Evolutionary conservation across 2,113 vertebrate species (phyloP).

Genomic region (Oryzias melastigma): DNA sequence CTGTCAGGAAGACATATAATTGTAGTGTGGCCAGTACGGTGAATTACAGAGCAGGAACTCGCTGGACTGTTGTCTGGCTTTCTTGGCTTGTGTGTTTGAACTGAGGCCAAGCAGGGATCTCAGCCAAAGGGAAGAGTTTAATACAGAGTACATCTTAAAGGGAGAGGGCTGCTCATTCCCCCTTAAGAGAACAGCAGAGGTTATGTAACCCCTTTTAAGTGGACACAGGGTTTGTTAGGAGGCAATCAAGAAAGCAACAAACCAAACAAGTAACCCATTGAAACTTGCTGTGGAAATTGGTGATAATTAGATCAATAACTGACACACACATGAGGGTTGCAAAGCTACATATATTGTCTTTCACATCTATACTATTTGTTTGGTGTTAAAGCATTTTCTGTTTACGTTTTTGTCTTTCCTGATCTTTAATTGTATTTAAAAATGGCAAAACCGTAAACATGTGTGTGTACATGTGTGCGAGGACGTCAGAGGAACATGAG

Average conservation of each 20-base stretch:
- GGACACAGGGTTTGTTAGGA: conserved; percentile 56
- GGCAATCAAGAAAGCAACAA: conserved; percentile 31
- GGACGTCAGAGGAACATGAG: neutral
- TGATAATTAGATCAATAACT: conserved; percentile 17
- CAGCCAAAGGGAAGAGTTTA: conserved; percentile 67
- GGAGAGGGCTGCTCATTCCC: conserved; percentile 41
- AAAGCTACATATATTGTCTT: conserved; percentile 1
- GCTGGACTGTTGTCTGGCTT: conserved; percentile 26
- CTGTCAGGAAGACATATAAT: conserved; percentile 16
- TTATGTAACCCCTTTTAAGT: conserved; percentile 68
- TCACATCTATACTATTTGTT: conserved; percentile 4
- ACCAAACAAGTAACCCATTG: conserved; percentile 34
- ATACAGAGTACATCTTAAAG: conserved; percentile 51
- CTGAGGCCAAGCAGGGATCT: conserved; percentile 53
- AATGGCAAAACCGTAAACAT: no score
- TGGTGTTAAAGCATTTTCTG: conserved; percentile 4
- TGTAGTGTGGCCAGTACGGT: conserved; percentile 13
- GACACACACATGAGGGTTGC: neutral
- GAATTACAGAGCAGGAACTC: conserved; percentile 29
- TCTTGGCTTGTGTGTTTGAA: conserved; percentile 38
- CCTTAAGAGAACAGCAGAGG: conserved; percentile 58
- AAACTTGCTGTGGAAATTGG: conserved; percentile 5
- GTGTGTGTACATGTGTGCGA: conserved; percentile 3
- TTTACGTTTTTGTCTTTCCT: neutral
- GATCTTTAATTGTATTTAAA: neutral